Percentiles rank a stretch among this genome's conserved stretches.
These are phyloP conservation scores for Enteromius thamalakanensis DNA, from an alignment of 2,797 vertebrate genomes.

Conservation along the genomic window DNA sequence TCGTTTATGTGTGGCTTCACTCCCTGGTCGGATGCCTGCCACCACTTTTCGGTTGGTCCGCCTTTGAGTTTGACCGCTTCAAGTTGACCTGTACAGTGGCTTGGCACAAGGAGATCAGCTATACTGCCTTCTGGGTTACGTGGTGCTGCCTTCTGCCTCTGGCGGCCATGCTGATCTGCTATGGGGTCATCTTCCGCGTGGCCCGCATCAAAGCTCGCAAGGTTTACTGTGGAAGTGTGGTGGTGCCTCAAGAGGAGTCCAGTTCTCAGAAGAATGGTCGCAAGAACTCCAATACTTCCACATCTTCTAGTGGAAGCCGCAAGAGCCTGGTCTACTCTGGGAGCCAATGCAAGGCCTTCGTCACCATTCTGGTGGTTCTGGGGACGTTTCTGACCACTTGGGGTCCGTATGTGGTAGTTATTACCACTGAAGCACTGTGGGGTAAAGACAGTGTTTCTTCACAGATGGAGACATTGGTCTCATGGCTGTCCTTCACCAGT, in stretches of 20 bases:
- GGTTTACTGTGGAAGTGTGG: constrained; percentile 90
- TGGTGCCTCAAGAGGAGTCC: constrained; percentile 82
- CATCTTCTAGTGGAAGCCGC: constrained; percentile 90
- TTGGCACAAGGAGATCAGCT: constrained; percentile 90
- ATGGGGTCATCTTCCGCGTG: constrained; percentile 95
- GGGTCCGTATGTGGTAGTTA: constrained; percentile 94
- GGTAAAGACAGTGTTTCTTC: constrained; percentile 89
- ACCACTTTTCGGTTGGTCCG: constrained; percentile 95
- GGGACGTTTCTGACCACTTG: constrained; percentile 93
- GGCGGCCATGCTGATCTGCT: constrained; percentile 89
- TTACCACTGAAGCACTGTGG: constrained; percentile 91
- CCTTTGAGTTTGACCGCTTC: constrained; percentile 93
- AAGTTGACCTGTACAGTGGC: constrained; percentile 97
- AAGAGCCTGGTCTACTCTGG: constrained; percentile 91
- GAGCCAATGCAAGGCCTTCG: constrained; percentile 96
- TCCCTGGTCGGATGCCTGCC: constrained; percentile 93
- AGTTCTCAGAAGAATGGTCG: constrained; percentile 80
- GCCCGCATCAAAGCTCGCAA: constrained; percentile 95
- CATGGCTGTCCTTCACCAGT: constrained; percentile 95
- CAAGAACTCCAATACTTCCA: constrained; percentile 95
- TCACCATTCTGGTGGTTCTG: constrained; percentile 95
- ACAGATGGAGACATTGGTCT: constrained; percentile 89
- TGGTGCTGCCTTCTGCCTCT: constrained; percentile 93
- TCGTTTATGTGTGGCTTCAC: constrained; percentile 94
- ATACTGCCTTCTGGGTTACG: constrained; percentile 92